Evolutionary conservation across 2,797 vertebrate species (phyloP).

Genomic region (Meda fulgida): DNA sequence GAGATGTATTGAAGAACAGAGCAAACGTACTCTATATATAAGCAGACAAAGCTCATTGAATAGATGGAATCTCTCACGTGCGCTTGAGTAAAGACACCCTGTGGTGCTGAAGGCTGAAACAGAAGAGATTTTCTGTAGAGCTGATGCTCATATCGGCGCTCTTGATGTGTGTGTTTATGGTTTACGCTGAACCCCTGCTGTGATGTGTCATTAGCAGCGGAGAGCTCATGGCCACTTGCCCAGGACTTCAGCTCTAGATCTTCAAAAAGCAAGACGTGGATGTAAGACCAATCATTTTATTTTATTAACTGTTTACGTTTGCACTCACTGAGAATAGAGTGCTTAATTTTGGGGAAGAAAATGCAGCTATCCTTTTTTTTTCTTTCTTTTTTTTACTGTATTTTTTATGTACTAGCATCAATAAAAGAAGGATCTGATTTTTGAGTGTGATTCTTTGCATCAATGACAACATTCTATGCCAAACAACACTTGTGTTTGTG

Average conservation of each 20-base stretch:
- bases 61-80: not conserved
- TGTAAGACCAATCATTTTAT: not conserved
- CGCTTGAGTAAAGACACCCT: slow-evolving; percentile 22
- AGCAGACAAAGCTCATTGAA: not conserved
- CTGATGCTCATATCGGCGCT: slow-evolving; percentile 18
- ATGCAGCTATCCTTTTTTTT: not conserved
- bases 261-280: not conserved
- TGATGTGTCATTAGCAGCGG: slow-evolving; percentile 24
- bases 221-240: slow-evolving; percentile 35
- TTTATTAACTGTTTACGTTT: slow-evolving; percentile 3
- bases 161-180: slow-evolving; percentile 41
- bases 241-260: slow-evolving; percentile 39
- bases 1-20: not conserved
- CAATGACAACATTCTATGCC: not conserved
- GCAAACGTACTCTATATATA: not conserved
- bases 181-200: slow-evolving; percentile 18
- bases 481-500: not conserved
- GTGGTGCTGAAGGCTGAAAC: slow-evolving; percentile 4
- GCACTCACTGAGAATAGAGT: not conserved
- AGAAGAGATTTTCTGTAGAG: not conserved
- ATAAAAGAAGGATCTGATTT: not conserved
- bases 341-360: not conserved
- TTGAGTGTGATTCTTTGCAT: slow-evolving; percentile 6
- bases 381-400: not conserved
- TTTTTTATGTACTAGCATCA: slow-evolving; percentile 7